Evolutionary conservation across 2,797 vertebrate genomes (phyloP).

Genomic region (Darevskia mixta): DNA sequence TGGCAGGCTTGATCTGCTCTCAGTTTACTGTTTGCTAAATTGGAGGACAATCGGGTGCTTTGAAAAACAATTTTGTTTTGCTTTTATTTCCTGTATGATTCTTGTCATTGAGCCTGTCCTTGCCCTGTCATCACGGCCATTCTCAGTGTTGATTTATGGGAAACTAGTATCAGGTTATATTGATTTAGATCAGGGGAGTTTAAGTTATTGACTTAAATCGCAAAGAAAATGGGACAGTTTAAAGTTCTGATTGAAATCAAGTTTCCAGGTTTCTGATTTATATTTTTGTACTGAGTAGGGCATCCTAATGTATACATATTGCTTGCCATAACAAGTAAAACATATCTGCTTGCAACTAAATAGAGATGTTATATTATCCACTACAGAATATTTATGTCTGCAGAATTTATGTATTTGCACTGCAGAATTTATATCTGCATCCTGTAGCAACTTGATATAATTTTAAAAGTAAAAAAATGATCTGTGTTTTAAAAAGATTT

Average conservation of each 20-base stretch:
- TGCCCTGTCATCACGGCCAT: background rate
- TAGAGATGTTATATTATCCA: background rate
- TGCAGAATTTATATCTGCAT: background rate
- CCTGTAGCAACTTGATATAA: background rate
- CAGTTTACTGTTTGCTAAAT: background rate
- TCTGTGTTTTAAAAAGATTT: too few relatives aligned
- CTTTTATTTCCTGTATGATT: background rate
- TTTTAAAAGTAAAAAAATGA: too few relatives aligned
- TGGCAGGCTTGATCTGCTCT: background rate
- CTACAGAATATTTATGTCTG: background rate
- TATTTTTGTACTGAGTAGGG: too few relatives aligned
- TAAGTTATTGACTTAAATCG: background rate
- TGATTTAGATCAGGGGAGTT: background rate
- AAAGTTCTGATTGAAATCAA: background rate
- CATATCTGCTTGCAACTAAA: background rate
- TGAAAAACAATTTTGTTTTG: background rate
- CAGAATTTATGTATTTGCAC: background rate
- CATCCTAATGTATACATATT: too few relatives aligned
- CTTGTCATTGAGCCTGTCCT: too few relatives aligned
- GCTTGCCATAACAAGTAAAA: background rate
- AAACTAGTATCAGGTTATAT: background rate
- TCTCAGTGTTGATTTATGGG: background rate
- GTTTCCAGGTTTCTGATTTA: too few relatives aligned
- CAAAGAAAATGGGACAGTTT: background rate
- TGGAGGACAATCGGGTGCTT: background rate